Evolutionary conservation across 2,113 vertebrate species (phyloP).

Genomic region (Oryzias curvinotus): DNA sequence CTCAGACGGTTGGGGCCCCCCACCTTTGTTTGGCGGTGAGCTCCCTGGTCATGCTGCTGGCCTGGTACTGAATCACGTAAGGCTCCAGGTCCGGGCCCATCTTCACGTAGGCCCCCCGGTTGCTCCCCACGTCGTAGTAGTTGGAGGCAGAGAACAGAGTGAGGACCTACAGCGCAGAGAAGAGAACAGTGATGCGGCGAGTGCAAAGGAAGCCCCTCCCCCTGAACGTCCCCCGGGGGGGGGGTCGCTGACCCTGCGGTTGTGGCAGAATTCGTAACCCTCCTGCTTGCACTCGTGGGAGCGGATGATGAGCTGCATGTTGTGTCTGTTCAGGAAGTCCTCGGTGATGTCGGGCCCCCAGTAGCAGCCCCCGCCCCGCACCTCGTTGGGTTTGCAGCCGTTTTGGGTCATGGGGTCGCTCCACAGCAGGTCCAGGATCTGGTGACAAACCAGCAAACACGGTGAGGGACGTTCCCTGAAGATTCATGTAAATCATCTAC

Average conservation of each 20-base stretch:
- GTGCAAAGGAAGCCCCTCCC: too few species aligned
- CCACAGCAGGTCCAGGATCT: constrained; percentile 93
- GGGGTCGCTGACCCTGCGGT: constrained; percentile 79
- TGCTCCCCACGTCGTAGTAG: constrained; percentile 94
- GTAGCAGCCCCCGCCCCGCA: constrained; percentile 90
- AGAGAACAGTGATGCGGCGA: too few species aligned
- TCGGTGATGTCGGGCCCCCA: constrained; percentile 90
- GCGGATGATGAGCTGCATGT: constrained; percentile 87
- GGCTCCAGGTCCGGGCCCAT: constrained; percentile 88
- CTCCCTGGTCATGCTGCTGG: constrained; percentile 82
- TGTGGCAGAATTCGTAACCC: constrained; percentile 93
- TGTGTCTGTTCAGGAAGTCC: constrained; percentile 82
- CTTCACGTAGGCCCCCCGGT: constrained; percentile 91
- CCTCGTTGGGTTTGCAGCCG: constrained; percentile 85
- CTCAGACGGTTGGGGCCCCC: too few species aligned
- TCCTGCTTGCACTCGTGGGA: constrained; percentile 95
- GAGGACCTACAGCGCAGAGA: constrained; percentile 79
- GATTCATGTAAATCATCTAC: not conserved
- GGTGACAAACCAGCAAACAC: not conserved
- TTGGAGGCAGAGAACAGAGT: constrained; percentile 97
- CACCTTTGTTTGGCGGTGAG: constrained; percentile 88
- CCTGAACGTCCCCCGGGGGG: too few species aligned
- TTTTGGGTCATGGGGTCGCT: constrained; percentile 88
- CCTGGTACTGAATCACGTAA: constrained; percentile 91
- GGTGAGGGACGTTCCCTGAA: not conserved